Evolutionary conservation across 2,113 vertebrate genomes (phyloP).

Genomic region (Rhinogobius similis): DNA sequence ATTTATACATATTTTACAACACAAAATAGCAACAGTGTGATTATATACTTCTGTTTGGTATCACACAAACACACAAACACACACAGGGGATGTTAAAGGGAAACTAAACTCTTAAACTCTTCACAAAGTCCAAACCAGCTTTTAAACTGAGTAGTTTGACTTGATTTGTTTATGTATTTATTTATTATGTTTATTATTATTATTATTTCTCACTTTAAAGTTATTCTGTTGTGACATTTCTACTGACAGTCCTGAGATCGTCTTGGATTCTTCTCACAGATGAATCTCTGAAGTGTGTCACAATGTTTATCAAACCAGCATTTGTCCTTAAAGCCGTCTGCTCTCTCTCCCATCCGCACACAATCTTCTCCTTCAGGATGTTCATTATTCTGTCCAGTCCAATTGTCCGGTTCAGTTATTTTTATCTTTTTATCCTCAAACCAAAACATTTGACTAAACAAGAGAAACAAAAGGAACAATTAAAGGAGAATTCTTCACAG

Average conservation of each 20-base stretch:
- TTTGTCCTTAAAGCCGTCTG: fast-evolving
- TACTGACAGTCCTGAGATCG: background rate
- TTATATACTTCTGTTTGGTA: no score
- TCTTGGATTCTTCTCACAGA: background rate
- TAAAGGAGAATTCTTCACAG: background rate
- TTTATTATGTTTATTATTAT: no score
- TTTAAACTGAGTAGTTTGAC: no score
- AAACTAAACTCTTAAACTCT: no score
- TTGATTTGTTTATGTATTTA: no score
- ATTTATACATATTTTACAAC: no score
- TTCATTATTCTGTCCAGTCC: fast-evolving
- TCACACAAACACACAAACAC: no score
- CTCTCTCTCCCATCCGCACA: constrained; percentile 28
- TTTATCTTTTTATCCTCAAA: fast-evolving
- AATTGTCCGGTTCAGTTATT: constrained; percentile 38
- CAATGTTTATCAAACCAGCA: constrained; percentile 27
- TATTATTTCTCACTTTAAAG: no score
- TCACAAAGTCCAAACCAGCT: no score
- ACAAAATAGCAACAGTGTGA: no score
- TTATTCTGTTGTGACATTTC: background rate
- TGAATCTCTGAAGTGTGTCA: constrained; percentile 15
- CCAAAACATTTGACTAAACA: constrained; percentile 40
- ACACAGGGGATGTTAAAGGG: no score
- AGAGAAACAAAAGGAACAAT: background rate
- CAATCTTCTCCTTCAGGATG: constrained; percentile 46